Evolutionary conservation across 2,797 vertebrate genomes (phyloP).

Genomic region (Cossypha caffra): DNA sequence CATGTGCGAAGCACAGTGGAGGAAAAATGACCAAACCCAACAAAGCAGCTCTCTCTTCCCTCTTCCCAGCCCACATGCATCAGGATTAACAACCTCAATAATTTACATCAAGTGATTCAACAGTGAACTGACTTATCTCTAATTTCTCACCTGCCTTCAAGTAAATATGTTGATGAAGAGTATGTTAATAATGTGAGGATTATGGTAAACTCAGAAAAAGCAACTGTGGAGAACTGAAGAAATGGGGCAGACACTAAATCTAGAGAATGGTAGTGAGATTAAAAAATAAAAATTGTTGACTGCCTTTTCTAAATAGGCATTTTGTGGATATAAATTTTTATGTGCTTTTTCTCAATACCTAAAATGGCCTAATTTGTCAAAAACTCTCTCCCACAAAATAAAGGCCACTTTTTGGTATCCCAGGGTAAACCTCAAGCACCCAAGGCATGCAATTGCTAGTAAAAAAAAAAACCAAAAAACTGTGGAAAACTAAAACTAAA

Average conservation of each 20-base stretch:
- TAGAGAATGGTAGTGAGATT: background rate
- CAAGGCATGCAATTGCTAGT: background rate
- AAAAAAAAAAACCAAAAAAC: too few species aligned
- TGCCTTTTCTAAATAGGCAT: background rate
- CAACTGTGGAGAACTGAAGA: conserved; percentile 1
- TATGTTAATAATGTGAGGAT: conserved; percentile 53
- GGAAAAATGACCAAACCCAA: conserved; percentile 42
- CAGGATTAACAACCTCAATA: conserved; percentile 58
- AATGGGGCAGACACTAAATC: background rate
- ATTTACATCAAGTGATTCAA: conserved; percentile 32
- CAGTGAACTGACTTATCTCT: conserved; percentile 44
- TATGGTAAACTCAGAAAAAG: conserved; percentile 46
- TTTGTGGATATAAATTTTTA: background rate
- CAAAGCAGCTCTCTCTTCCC: background rate
- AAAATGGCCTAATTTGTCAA: background rate
- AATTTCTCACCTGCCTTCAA: conserved; percentile 68
- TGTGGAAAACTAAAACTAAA: background rate
- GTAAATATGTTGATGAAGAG: conserved; percentile 46
- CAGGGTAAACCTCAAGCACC: background rate
- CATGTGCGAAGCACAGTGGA: conserved; percentile 54
- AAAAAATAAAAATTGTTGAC: background rate
- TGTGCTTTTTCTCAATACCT: background rate
- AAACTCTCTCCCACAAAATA: background rate
- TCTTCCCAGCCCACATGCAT: conserved; percentile 22
- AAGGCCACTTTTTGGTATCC: background rate